Evolutionary conservation across 1,140 invertebrate genomes (phyloP), one percentile per base, ranked within the genome.

Genomic region (Hylyphantes graminicola): DNA sequence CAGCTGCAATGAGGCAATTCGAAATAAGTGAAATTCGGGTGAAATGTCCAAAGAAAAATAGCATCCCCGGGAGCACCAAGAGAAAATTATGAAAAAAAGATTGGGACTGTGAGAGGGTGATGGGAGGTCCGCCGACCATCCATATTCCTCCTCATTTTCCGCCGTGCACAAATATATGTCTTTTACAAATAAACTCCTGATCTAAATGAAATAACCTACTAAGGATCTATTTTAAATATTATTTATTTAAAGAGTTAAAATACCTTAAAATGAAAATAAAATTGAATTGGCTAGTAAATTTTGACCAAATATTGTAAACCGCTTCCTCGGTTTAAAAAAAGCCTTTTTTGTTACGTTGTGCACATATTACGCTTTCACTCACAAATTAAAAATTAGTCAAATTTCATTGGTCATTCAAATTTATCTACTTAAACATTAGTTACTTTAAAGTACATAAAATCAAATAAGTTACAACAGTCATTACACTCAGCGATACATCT

Each of bases 21-120:
- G 68, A 70, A 70, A 70, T 70, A 70, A 70, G 68, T 70, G 68
- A 70, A 70, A 70, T 70, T 70, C 54, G 50, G 53, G 68, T 70
- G 68, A 70, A 70, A 70, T 53, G 68, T 21, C 8, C 50, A 15
- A 50, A 68, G 13, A 68, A 68, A 70, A 70, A 70, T 35, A 35
- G 35, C 1, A 35, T 35, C 35, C 35, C 35, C 5, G 35, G 35
- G 35, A 35, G 35, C 35, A 35, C 35, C 35, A 53, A 70, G 15
- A 17, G 51, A 1, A 35, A 35, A 9, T n/a, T n/a, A n/a, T n/a
- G n/a, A n/a, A n/a, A n/a, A 15, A 6, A 17, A 63, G 59, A 63
- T 8, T 9, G 13, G 0, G 13, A 63, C 10, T 15, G 59, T 17
- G 59, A 63, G 13, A 8, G 21, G 6, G 5, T 19, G 35, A 70